Percentiles rank a stretch among this genome's conserved stretches.
These are phyloP conservation scores for Globia sparganii DNA, from an alignment of 2,888 invertebrate species.

Conservation along the genomic window DNA sequence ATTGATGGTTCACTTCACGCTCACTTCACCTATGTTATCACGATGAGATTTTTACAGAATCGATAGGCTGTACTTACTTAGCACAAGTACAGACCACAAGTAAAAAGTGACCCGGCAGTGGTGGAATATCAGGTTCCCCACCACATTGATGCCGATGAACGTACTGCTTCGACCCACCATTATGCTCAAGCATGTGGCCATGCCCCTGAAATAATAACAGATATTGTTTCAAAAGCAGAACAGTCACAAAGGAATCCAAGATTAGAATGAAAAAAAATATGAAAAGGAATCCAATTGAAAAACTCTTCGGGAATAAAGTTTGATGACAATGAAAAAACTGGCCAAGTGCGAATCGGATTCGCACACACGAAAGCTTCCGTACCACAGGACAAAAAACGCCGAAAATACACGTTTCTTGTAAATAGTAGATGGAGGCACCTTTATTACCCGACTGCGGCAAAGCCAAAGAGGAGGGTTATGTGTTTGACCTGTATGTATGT, in stretches of 20 bases:
- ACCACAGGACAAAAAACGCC: no score
- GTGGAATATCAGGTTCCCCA: conserved; percentile 83
- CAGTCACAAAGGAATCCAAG: neutral
- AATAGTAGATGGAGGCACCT: no score
- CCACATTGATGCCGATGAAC: conserved; percentile 85
- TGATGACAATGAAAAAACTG: neutral
- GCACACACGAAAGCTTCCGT: neutral
- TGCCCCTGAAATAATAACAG: conserved; percentile 73
- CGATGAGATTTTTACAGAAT: no score
- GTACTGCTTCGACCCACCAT: conserved; percentile 86
- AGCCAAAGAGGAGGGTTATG: no score
- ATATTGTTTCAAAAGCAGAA: conserved; percentile 19
- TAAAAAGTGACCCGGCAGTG: conserved; percentile 84
- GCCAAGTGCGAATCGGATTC: neutral
- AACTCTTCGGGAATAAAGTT: no score
- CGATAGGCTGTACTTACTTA: conserved; percentile 83
- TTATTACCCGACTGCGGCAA: no score
- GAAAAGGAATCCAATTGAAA: no score
- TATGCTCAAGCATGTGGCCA: conserved; percentile 86
- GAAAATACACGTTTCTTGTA: no score
- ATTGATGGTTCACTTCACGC: no score
- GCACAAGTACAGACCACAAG: conserved; percentile 82
- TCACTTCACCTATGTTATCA: no score
- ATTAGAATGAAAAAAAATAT: neutral
- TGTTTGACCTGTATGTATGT: no score